phyloP scores from a whole-genome alignment of 2,113 vertebrate genomes.

The Heteronetta atricapilla region DNA sequence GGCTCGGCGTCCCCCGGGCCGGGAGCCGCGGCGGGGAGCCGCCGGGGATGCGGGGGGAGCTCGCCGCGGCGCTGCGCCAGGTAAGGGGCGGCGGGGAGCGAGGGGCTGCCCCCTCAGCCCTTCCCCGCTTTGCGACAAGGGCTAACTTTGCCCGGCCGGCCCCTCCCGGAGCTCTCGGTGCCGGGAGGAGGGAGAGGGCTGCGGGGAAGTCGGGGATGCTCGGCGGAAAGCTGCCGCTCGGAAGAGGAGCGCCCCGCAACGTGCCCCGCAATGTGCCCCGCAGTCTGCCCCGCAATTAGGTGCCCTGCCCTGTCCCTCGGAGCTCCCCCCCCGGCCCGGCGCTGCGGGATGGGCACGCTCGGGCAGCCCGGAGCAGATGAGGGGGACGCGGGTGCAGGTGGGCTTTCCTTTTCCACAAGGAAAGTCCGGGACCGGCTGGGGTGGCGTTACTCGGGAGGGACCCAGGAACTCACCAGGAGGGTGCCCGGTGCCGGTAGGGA shows the following conservation, averaged over 20 bases:
- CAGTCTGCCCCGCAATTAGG: too few species aligned
- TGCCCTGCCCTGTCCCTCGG: not conserved
- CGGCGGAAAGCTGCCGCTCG: too few species aligned
- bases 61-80: not conserved
- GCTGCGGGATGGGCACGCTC: not conserved
- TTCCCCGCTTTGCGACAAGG: too few species aligned
- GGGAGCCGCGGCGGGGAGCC: not conserved
- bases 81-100: not conserved
- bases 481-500: not conserved
- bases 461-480: not conserved
- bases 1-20: not conserved
- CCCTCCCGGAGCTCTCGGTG: too few species aligned
- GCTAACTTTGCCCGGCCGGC: too few species aligned
- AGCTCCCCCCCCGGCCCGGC: not conserved
- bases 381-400: conserved; percentile 28
- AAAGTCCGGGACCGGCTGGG: conserved; percentile 10
- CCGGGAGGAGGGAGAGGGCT: not conserved
- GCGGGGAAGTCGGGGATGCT: not conserved
- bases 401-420: not conserved
- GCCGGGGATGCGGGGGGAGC: not conserved
- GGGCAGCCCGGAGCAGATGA: not conserved
- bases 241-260: too few species aligned
- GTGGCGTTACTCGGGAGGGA: not conserved
- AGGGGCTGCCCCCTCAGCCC: too few species aligned
- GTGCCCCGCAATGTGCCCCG: too few species aligned